Base-by-base conservation (phyloP, 23 tunicate species). In the Ascidia mentula region DNA sequence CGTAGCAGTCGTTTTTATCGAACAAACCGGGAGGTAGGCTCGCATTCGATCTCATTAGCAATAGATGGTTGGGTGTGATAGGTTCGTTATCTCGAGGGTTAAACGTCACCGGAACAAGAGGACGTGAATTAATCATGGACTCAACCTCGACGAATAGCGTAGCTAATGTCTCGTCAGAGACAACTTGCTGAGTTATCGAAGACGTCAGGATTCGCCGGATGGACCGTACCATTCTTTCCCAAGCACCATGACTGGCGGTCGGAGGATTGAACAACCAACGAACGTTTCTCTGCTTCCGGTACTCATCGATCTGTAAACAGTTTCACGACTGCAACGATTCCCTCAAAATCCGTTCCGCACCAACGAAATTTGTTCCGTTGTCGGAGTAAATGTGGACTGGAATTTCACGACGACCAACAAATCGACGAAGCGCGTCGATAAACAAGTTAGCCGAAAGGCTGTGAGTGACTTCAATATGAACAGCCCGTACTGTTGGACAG, bases 391-490 rank as follows among this genome's bases (percentile, higher is more conserved):
- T 71, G 3, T 36, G 6, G 1, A 6, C 39, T 3, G 75, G 75
- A 34, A 4, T 6, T 71, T 36, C 75, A 34, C 75, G 75, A 22
- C 75, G 75, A 6, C 2, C 75, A 34, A 71, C 32, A 9, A 71
- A 71, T 3, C 75, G 75, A 71, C 75, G 35, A 71, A 71, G 35
- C 39, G 75, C 38, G 39, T 34, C 75, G 75, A 18, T 71, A 71
- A 71, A 71, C 39, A 36, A 71, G 39, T 71, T 36, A 3, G 75
- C 13, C 1, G 75, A 71, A 6, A 71, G 13, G 39, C 75, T 71
- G 39, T 71, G 75, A 6, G 75, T 36, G 9, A 71, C 38, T 35
- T 83, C 87, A 26, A 83, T 20, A 60, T 83, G 80, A 4, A 75
- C 59, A 22, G 87, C 87, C 0, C 45, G 69, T 1, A 60, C 40